Percentiles rank a stretch among this genome's conserved stretches.
Evolutionary conservation across 1,140 invertebrate genomes (phyloP).

Genomic region (Diuraphis noxia): DNA sequence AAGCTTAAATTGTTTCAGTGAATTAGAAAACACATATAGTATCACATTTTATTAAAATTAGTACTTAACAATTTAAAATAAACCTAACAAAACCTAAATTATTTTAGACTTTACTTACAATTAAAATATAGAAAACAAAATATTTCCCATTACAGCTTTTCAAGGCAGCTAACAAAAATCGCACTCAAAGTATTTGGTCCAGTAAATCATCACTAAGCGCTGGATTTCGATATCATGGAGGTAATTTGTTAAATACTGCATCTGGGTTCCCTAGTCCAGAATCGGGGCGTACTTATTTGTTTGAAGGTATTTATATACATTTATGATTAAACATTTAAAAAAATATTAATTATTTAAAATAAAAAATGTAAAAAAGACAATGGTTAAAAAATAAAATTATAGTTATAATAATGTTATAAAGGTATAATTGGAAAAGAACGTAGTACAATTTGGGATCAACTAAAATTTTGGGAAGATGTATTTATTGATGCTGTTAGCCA

Average conservation of each 20-base stretch:
- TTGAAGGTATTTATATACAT: constrained; percentile 70
- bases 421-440: constrained; percentile 71
- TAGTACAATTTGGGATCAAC: constrained; percentile 95
- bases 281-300: constrained; percentile 84
- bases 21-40: too few relatives aligned
- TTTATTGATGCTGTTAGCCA: constrained; percentile 98
- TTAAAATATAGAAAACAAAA: neutral
- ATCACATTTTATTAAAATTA: too few relatives aligned
- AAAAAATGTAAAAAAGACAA: neutral
- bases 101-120: neutral
- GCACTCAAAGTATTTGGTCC: constrained; percentile 88
- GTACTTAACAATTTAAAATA: too few relatives aligned
- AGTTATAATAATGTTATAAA: constrained; percentile 34
- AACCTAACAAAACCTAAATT: too few relatives aligned
- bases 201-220: constrained; percentile 88
- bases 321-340: neutral
- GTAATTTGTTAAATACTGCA: constrained; percentile 81
- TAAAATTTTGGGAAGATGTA: constrained; percentile 99
- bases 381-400: neutral
- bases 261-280: constrained; percentile 78
- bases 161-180: constrained; percentile 68
- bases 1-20: neutral
- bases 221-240: constrained; percentile 85
- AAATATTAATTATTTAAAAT: too few relatives aligned
- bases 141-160: constrained; percentile 56